Evolutionary conservation across 2,113 vertebrate species (phyloP), one percentile per base, ranked within the genome.

Genomic region (Limnothrissa miodon): DNA sequence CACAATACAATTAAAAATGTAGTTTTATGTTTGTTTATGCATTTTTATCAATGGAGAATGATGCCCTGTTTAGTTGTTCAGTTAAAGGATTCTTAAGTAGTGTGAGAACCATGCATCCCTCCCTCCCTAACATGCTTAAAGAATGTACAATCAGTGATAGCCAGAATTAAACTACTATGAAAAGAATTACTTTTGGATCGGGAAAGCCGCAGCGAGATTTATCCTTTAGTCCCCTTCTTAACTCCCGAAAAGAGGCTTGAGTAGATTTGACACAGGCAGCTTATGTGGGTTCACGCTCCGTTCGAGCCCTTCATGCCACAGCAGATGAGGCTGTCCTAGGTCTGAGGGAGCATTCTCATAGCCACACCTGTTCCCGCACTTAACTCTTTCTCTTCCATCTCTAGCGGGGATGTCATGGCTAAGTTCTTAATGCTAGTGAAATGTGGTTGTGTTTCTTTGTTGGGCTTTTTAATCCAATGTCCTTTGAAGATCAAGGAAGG

Each of bases 111-210:
- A 17, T 33, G 29, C 25, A 15, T 74, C n/a, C 62, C 62, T 74
- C 66, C 51, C 39, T 78, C 29, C 6, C 62, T 87, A 84, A 84
- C 80, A 62, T 19, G 62, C 56, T 74, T 74, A 74, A 74, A 74
- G 10, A 45, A 44, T 78, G 39, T 42, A 74, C 66, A 83, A 46
- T 45, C 39, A 39, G 23, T 83, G 51, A 59, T 81, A 56, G 33
- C 44, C 74, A 45, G 45, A 78, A 70, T 79, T 46, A 53, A 62
- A 44, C n/a, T 81, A 45, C 17, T 48, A 36, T 80, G 21, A 39
- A 42, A 82, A 80, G 81, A 87, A 56, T 84, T 86, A 82, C 42
- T 78, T 80, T 79, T 23, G 74, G 83, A 81, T 81, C 44, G 66
- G 39, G 81, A 70, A 78, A 78, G 78, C 84, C 79, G 78, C 44